Evolutionary conservation across 2,797 vertebrate genomes (phyloP), one percentile per base, ranked within the genome.

Genomic region (Atherinosoma microstoma): DNA sequence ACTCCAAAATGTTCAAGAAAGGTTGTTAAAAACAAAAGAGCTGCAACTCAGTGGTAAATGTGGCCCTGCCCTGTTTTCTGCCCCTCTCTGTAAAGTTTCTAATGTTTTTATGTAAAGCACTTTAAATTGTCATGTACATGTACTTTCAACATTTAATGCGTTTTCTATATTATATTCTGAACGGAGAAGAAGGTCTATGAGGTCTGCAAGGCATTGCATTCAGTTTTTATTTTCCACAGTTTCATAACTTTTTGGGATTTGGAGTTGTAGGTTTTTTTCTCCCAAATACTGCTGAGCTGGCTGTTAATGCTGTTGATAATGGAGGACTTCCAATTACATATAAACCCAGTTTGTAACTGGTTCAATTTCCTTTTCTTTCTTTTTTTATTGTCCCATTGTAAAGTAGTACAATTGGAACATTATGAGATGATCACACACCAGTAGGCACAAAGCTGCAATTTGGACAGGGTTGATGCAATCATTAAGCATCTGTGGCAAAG

Each of bases 301-400:
- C 49, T 57, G 90, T 45, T 18, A 45, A 18, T 45, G 42, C 16
- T 45, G 18, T 13, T 16, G 13, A 42, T 45, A 45, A 45, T 6
- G 24, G 83, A 73, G 82, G 76, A 88, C 73, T 79, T 79, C 73
- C 62, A 65, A 63, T 70, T 78, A 63, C 75, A 66, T 49, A 58
- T 54, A 77, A 86, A 86, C 87, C 71, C 12, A 76, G 60, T 70
- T 71, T 63, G 86, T 88, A n/a, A 85, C 85, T 86, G 70, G 88
- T 86, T 76, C 71, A 70, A 70, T 22, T 3, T 11, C 24, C 27
- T 9, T 45, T 65, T 77, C 79, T 72, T 67, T 78, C 2, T 6
- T 6, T 27, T 27, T 27, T 27, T 27, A 27, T 27, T 27, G 24
- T 27, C 24, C 24, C 60, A 47, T 3, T 4, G 42, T 49, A 63